Evolutionary conservation across 2,113 vertebrate species (phyloP).

Genomic region (Tetrax tetrax): DNA sequence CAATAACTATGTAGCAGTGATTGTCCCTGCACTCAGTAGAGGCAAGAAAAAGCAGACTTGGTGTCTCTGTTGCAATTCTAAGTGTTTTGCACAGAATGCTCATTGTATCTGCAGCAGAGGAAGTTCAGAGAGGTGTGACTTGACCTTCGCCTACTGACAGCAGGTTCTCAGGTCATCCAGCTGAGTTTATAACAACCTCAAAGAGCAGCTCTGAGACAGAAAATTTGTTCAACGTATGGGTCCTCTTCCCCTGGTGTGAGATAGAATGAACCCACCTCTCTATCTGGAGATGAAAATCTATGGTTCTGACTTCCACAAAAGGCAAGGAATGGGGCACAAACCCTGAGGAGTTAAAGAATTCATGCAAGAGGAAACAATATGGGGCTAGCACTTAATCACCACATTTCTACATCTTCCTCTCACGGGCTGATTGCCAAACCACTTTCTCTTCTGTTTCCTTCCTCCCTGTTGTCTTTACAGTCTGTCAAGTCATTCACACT

Average conservation of each 20-base stretch:
- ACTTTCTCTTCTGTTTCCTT: slow-evolving; percentile 34
- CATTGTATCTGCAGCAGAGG: neutral
- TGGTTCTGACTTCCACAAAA: neutral
- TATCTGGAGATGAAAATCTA: neutral
- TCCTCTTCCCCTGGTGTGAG: neutral
- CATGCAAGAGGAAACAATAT: neutral
- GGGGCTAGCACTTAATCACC: neutral
- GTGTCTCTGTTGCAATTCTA: neutral
- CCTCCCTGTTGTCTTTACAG: neutral
- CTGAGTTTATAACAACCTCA: neutral
- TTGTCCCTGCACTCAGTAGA: neutral
- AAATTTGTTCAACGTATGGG: neutral
- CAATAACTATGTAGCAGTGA: neutral
- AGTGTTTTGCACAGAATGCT: neutral
- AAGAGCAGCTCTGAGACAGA: neutral
- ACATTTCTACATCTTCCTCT: neutral
- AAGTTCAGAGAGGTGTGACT: neutral
- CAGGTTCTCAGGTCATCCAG: neutral
- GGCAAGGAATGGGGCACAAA: neutral
- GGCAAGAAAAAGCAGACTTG: neutral
- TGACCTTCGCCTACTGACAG: neutral
- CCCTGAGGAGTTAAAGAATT: neutral
- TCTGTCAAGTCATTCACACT: neutral
- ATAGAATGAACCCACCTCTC: neutral
- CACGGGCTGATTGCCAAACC: neutral